phyloP scores from a whole-genome alignment of 2,888 invertebrate genomes.

The Amaurobius ferox region DNA sequence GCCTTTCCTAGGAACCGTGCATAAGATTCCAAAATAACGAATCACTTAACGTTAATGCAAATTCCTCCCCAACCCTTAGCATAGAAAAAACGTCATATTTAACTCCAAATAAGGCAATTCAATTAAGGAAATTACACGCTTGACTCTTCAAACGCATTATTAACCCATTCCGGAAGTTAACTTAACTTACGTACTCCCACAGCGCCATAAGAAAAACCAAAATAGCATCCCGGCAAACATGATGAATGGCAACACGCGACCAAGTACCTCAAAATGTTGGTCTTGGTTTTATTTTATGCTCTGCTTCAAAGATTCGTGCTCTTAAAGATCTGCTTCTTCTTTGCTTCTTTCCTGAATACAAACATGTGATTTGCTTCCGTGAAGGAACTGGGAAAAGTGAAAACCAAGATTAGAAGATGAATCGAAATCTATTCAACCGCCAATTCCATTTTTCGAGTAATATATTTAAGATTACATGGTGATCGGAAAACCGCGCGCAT shows the following conservation, averaged over 20 bases:
- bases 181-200: no score
- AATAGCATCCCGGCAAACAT: neutral
- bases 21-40: no score
- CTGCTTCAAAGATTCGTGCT: neutral
- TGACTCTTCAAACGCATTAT: neutral
- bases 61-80: no score
- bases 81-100: no score
- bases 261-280: neutral
- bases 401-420: neutral
- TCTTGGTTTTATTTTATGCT: neutral
- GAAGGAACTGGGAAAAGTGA: neutral
- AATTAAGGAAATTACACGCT: no score
- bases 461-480: no score
- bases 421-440: no score
- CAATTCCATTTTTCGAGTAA: no score
- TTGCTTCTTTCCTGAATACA: neutral
- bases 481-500: no score
- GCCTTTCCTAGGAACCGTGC: no score
- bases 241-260: neutral
- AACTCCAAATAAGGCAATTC: no score
- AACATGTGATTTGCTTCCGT: constrained; percentile 2
- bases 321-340: neutral
- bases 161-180: neutral
- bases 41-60: no score
- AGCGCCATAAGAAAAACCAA: neutral